Evolutionary conservation across 2,888 invertebrate species (phyloP), one percentile per base, ranked within the genome.

Genomic region (Idaea straminata): DNA sequence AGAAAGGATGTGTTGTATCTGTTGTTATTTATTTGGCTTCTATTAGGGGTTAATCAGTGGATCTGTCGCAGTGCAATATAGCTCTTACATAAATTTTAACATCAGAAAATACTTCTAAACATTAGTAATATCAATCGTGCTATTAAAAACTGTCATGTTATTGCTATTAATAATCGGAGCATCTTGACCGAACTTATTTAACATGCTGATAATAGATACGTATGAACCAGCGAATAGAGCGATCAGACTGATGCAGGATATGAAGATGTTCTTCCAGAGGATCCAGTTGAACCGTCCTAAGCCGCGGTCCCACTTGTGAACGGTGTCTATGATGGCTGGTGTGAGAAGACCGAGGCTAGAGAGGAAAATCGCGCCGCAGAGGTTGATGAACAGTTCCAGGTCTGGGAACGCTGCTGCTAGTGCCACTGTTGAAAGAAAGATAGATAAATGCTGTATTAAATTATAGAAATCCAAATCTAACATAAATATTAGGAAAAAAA

Each of bases 321-420:
- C 94, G 0, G 95, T 96, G 80, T 97, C 96, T 5, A 96, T 93
- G 57, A 96, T 88, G 6, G 96, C 96, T 25, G 97, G 96, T 6
- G 96, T 95, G 62, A 95, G 92, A 38, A 97, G 94, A 1, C 98
- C 98, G 62, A 95, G 92, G 61, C 94, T 94, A 4, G 96, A 96
- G 68, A 95, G 94, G 77, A 95, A 95, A 64, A 95, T 94, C 3
- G 98, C 96, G 0, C 98, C 98, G 5, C 98, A 96, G 57, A 98
- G 91, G 62, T 96, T 96, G 79, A 98, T 98, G 82, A 98, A 96
- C 0, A 97, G 94, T 65, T 96, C 97, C 74, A 98, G 86, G 77
- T 97, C 94, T 0, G 98, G 97, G 62, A 98, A 96, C 3, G 95
- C 94, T 0, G 96, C 95, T 0, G 97, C 97, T 60, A 98, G 83